These are phyloP conservation scores for Hyaena hyaena DNA, from an alignment of 2,113 vertebrate genomes.

Conservation along the genomic window DNA sequence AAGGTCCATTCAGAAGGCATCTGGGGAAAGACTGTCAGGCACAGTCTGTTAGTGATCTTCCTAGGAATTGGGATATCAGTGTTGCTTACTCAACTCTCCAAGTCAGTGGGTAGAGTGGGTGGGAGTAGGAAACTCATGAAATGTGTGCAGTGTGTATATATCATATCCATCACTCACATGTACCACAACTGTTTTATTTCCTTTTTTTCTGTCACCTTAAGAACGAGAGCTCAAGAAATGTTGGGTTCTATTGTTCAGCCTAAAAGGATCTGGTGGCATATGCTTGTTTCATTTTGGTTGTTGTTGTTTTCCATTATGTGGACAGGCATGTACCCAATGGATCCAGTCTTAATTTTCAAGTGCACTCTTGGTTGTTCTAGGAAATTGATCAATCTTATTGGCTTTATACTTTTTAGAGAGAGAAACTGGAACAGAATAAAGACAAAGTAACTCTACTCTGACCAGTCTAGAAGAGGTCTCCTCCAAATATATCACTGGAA, in stretches of 20 bases:
- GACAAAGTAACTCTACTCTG: neutral
- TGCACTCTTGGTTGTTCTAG: neutral
- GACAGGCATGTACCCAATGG: neutral
- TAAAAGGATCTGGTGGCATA: neutral
- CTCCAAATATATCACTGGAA: neutral
- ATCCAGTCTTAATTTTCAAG: slow-evolving; percentile 10
- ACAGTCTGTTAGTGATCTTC: neutral
- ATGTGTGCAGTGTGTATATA: neutral
- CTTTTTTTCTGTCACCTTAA: neutral
- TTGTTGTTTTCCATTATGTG: neutral
- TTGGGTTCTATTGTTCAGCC: neutral
- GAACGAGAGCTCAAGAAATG: neutral
- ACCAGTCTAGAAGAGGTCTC: neutral
- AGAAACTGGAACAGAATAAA: neutral
- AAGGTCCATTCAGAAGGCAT: neutral
- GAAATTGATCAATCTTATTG: neutral
- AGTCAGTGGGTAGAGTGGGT: neutral
- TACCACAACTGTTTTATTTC: neutral
- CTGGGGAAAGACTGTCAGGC: neutral
- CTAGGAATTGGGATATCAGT: neutral
- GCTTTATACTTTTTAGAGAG: neutral
- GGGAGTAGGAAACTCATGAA: neutral
- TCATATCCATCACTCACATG: neutral
- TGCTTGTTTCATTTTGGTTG: neutral
- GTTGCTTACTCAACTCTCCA: neutral